Base-by-base conservation (phyloP, 1,140 invertebrate species). In the Drosophila bocki region DNA sequence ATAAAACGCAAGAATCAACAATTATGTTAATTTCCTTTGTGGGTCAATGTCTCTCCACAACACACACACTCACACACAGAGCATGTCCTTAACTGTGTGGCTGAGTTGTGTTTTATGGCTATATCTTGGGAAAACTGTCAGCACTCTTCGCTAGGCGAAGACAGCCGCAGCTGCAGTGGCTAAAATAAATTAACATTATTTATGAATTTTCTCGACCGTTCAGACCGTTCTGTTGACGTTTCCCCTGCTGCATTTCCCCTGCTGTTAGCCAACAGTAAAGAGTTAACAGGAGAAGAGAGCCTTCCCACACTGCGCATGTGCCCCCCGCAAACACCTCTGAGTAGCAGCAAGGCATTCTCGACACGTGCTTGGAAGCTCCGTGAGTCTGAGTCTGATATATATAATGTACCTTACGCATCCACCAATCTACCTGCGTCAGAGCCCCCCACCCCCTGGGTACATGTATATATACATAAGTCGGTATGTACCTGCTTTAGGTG, bases 371-470 rank as follows among this genome's bases (percentile, higher is more conserved):
- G 68, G 53, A 70, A 65, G 78, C 64, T 78, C 51, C 51, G 17
- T 54, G 19, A 39, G 61, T 70, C 68, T 84, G 77, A 78, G 72
- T 51, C 50, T 51, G 50, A 68, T 75, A 80, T 88, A 84, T 74
- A 90, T 90, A 82, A 90, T 72, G 37, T 72, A 90, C 85, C 85
- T 90, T 91, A 90, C 91, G 91, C 91, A 92, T 92, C 91, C 91
- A 92, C 91, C 91, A 92, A 92, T 92, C 91, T 92, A 92, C 91
- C 91, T 92, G 91, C 91, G 85, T 80, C 91, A 86, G 69, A 39
- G 26, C 33, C 82, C 72, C 77, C 72, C 57, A 58, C 62, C 67
- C 42, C 35, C 42, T 26, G 4, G 29, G 56, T 70, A 47, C 29
- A 51, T 69, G 77, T 85, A 48, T 78, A 50, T 65, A 35, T 78